Evolutionary conservation across 2,113 vertebrate genomes (phyloP).

Genomic region (Candoia aspera): DNA sequence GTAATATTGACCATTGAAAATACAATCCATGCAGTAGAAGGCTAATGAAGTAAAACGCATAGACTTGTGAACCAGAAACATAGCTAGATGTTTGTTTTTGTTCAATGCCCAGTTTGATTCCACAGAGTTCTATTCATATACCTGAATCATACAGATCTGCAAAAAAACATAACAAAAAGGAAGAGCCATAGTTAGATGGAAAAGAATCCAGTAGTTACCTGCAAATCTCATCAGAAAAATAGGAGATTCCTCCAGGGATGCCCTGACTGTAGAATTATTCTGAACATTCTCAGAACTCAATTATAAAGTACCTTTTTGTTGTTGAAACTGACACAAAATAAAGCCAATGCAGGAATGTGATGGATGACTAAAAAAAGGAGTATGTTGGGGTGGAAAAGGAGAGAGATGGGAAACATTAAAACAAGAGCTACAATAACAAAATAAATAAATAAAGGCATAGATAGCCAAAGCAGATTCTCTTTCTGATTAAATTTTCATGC

Average conservation of each 20-base stretch:
- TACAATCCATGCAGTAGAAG: slow-evolving; percentile 14
- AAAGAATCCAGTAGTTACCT: slow-evolving; percentile 46
- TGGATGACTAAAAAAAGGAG: slow-evolving; percentile 55
- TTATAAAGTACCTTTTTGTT: slow-evolving; percentile 60
- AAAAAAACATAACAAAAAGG: slow-evolving; percentile 27
- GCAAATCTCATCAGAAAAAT: slow-evolving; percentile 52
- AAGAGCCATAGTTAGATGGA: slow-evolving; percentile 26
- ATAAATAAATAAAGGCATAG: slow-evolving; percentile 57
- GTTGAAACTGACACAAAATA: slow-evolving; percentile 55
- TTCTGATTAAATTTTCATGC: slow-evolving; percentile 73
- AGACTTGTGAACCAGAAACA: slow-evolving; percentile 23
- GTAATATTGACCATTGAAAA: slow-evolving; percentile 33
- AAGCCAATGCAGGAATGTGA: slow-evolving; percentile 56
- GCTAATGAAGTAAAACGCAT: slow-evolving; percentile 4
- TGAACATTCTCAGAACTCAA: slow-evolving; percentile 56
- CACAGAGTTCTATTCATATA: background rate
- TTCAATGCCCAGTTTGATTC: slow-evolving; percentile 14
- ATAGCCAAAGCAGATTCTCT: slow-evolving; percentile 58
- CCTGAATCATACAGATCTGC: slow-evolving; percentile 28
- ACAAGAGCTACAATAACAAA: slow-evolving; percentile 57
- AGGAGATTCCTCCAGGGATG: slow-evolving; percentile 56
- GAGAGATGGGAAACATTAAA: slow-evolving; percentile 32
- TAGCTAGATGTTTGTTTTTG: background rate
- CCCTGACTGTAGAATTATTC: slow-evolving; percentile 65
- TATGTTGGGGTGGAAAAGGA: slow-evolving; percentile 17